Evolutionary conservation across 2,113 vertebrate species (phyloP), one percentile per base, ranked within the genome.

Genomic region (Rousettus leschenaultii): DNA sequence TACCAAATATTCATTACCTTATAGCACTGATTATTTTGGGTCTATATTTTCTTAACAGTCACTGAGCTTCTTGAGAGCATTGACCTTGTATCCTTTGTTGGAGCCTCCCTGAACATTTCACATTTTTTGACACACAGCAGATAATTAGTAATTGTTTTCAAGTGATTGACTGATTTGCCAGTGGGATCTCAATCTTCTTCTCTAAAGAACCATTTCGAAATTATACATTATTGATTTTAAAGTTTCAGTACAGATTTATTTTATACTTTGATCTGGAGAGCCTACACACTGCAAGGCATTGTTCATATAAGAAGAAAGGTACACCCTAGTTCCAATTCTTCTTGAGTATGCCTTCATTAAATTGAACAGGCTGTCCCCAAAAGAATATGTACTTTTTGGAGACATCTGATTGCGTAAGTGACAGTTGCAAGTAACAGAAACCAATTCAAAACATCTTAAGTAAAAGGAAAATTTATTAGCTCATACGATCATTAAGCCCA

Each of bases 361-460:
- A 45, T 26, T 22, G n/a, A 35, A 53, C 33, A 63, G 59, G 12
- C 0, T 83, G 57, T 24, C 22, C 2, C 89, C 19, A 18, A 43
- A 77, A 59, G 43, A 63, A 83, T 28, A 12, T 18, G 6, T 33
- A 22, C n/a, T 79, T 38, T 95, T 53, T 68, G 28, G 51, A 93
- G 65, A 61, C 35, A 85, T 94, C 53, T 80, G 35, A 93, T 53
- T 57, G 12, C 22, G 19, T 77, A 48, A 59, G 45, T n/a, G 22
- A 40, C 48, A 80, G 89, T 33, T 40, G 5, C 79, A 91, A 95
- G 84, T 89, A 51, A 80, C 75, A 95, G 95, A 93, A 95, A 93
- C 14, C 43, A 75, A 80, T 92, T 88, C 45, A 88, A 89, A 96
- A 82, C 51, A 88, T 40, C 45, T 83, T 84, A 89, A 89, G 79